Base-by-base conservation (phyloP, 2,888 invertebrate species). In the Patella caerulea region DNA sequence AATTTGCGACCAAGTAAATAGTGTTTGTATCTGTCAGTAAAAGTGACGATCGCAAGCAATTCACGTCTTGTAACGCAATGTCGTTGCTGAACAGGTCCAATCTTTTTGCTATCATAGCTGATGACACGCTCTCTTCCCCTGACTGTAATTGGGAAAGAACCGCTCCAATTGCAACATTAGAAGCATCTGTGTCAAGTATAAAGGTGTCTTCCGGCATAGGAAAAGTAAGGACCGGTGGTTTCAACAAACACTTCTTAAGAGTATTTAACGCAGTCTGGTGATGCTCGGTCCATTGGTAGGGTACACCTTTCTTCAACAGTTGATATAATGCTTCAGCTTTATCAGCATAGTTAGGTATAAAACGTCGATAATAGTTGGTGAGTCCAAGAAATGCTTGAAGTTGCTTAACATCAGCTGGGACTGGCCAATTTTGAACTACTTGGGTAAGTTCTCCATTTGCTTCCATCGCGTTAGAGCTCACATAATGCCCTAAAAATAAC, bases 321-420 rank as follows among this genome's bases (percentile, higher is more conserved):
- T 71, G 59, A 72, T 82, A 83, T 34, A 83, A 34, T 4, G 73
- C 24, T 19, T 0, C 53, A 29, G 79, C 73, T 12, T 53, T 73
- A 9, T 45, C 15, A 4, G 82, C 74, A 72, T 72, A 82, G 11
- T 79, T 29, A 19, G 72, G 19, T 2, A 82, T 74, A 56, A 79
- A 78, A 0, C n/a, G 53, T 5, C 85, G 34, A 72, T 84, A 80
- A 52, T 84, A 84, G 29, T 78, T 81, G 11, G 75, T 76, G 5
- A 84, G 45, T 1, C 85, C 83, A 17, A 84, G 24, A 56, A 84
- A 84, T 12, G 70, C 29, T 45, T 82, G 76, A 0, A 84, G 74
- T 29, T 84, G 79, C 24, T 76, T 80, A 0, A 74, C 19, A 14
- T 17, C 55, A 0, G 24, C 71, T 15, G 82, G 82, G 2, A 5